phyloP scores from a whole-genome alignment of 1,140 invertebrate genomes.

The Hyles euphorbiae region DNA sequence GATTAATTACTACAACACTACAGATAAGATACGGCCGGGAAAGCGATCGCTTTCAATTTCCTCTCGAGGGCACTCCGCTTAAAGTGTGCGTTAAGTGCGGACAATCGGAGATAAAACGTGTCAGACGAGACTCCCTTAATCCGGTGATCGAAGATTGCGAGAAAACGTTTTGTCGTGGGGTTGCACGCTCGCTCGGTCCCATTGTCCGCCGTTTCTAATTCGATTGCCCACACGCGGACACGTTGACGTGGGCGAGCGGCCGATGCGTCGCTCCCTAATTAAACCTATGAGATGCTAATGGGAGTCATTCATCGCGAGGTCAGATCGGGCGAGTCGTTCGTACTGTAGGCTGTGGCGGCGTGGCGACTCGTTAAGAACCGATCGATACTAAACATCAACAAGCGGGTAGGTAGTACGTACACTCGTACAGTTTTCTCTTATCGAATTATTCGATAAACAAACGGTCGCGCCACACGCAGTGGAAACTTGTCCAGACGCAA shows the following conservation, averaged over 20 bases:
- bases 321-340: constrained; percentile 16
- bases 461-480: constrained; percentile 52
- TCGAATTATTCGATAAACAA: constrained; percentile 43
- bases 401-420: constrained; percentile 8
- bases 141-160: constrained; percentile 73
- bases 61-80: constrained; percentile 70
- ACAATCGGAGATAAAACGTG: constrained; percentile 74
- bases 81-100: constrained; percentile 72
- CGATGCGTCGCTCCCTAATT: constrained; percentile 54
- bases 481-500: constrained; percentile 48
- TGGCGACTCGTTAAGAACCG: constrained; percentile 29
- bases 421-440: constrained; percentile 35
- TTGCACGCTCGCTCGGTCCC: constrained; percentile 50
- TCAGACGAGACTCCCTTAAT: constrained; percentile 72
- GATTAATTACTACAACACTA: constrained; percentile 73
- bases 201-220: constrained; percentile 67
- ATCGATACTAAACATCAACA: constrained; percentile 30
- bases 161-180: constrained; percentile 73
- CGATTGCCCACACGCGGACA: constrained; percentile 49
- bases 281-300: constrained; percentile 58
- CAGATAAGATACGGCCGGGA: constrained; percentile 67
- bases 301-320: constrained; percentile 43
- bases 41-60: constrained; percentile 74
- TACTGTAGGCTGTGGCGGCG: too few species aligned
- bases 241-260: constrained; percentile 46